Evolutionary conservation across 1,140 invertebrate genomes (phyloP).

Genomic region (Ceratoteleas bidentatus): DNA sequence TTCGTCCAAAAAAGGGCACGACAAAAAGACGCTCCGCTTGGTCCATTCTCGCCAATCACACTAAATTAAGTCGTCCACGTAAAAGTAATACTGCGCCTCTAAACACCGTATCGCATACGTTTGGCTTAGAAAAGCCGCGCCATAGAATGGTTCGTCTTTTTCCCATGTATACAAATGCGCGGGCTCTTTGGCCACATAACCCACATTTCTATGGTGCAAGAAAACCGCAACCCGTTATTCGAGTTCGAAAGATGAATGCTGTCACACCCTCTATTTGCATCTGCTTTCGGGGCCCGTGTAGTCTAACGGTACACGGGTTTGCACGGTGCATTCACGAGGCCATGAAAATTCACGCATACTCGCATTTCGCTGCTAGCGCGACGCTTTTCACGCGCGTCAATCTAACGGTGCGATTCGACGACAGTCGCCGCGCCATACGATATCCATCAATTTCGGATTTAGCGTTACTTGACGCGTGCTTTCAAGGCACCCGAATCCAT

Average conservation of each 20-base stretch:
- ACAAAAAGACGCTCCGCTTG: conserved; percentile 47
- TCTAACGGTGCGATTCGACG: conserved; percentile 41
- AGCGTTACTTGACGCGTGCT: conserved; percentile 37
- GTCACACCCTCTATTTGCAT: conserved; percentile 67
- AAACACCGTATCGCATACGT: conserved; percentile 44
- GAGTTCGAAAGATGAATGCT: conserved; percentile 61
- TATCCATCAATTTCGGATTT: conserved; percentile 54
- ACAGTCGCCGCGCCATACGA: conserved; percentile 37
- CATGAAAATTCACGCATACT: conserved; percentile 22
- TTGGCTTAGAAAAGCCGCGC: conserved; percentile 43
- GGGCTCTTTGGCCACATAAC: conserved; percentile 78
- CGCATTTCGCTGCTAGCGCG: conserved; percentile 31
- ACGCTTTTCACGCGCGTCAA: conserved; percentile 49
- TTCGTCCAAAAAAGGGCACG: no score
- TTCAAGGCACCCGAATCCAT: conserved; percentile 10
- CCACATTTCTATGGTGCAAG: conserved; percentile 78
- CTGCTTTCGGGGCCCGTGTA: conserved; percentile 56
- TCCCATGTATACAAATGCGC: conserved; percentile 79
- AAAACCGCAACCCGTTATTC: conserved; percentile 79
- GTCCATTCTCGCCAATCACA: conserved; percentile 61
- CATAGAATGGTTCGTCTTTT: conserved; percentile 63
- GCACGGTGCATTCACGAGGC: conserved; percentile 58
- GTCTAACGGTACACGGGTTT: conserved; percentile 57
- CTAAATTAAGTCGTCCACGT: conserved; percentile 63
- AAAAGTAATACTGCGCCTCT: conserved; percentile 56